phyloP scores from a whole-genome alignment of 2,888 invertebrate species.

The Nowickia ferox region DNA sequence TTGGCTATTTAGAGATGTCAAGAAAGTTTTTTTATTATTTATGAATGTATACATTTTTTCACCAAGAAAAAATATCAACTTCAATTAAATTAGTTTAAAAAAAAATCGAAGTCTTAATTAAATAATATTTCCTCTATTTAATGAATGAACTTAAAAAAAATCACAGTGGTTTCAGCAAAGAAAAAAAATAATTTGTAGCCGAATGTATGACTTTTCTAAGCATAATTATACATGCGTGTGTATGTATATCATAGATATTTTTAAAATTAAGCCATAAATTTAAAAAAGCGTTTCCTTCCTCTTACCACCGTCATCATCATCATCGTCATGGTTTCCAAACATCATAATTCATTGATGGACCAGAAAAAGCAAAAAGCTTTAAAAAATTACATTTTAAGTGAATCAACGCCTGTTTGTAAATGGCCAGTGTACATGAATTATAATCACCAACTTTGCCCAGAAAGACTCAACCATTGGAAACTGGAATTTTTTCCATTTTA shows the following conservation, averaged over 20 bases:
- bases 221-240: background rate
- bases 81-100: conserved; percentile 44
- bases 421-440: conserved; percentile 42
- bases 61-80: background rate
- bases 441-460: conserved; percentile 32
- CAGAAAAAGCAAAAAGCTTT: conserved; percentile 11
- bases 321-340: conserved; percentile 28
- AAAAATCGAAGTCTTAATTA: conserved; percentile 40
- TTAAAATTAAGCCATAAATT: conserved; percentile 64
- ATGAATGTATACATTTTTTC: conserved; percentile 23
- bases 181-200: background rate
- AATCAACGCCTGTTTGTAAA: conserved; percentile 70
- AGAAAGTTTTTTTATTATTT: conserved; percentile 32
- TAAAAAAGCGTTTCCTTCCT: conserved; percentile 54
- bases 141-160: conserved; percentile 1
- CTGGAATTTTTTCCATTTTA: conserved; percentile 52
- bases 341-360: conserved; percentile 64
- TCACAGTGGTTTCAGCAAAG: too few relatives aligned
- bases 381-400: conserved; percentile 71
- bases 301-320: conserved; percentile 22
- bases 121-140: conserved; percentile 44
- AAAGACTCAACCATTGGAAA: conserved; percentile 39
- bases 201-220: background rate
- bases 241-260: background rate
- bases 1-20: background rate